Base-by-base conservation (phyloP, 2,888 invertebrate genomes). In the Lampropteryx suffumata region DNA sequence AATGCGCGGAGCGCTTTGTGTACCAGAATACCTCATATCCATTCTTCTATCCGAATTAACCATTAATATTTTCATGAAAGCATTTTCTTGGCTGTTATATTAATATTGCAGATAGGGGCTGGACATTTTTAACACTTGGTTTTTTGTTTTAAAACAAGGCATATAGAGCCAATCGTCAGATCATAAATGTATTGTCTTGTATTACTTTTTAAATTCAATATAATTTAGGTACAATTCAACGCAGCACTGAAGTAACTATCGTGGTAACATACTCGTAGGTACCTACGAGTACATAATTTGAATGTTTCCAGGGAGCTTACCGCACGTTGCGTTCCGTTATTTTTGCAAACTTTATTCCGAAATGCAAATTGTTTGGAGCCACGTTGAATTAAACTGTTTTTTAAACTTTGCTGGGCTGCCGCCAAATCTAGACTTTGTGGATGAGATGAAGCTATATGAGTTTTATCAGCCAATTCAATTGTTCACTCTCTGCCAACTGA, bases 371-470 rank as follows among this genome's bases (percentile, higher is more conserved):
- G 44, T 51, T 53, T 46, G 33, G 27, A 43, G 46, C 43, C 17
- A 36, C 30, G 33, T 51, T 42, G 49, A 55, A 56, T 56, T 56
- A 56, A 55, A 56, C 29, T 34, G 48, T 53, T 57, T 55, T 50
- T 46, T 37, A 47, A 55, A 53, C 27, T 50, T 44, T 27, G 30
- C 57, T 57, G 61, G 53, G 44, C 47, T 42, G 40, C 47, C 47
- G 57, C 57, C 59, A 61, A 57, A 58, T 55, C 29, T 33, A 47
- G 28, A 34, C 41, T 51, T 54, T 54, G 54, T 50, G 40, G 51
- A 32, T 56, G 49, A 51, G 44, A 61, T 57, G 45, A 55, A 50
- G 49, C 47, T 45, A 50, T 45, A 48, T 55, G 51, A 33, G 47
- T 59, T 57, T 52, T 50, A 55, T 46, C 39, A 52, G 41, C 39